Evolutionary conservation across 2,888 invertebrate species (phyloP), one percentile per base, ranked within the genome.

Genomic region (Pyralis farinalis): DNA sequence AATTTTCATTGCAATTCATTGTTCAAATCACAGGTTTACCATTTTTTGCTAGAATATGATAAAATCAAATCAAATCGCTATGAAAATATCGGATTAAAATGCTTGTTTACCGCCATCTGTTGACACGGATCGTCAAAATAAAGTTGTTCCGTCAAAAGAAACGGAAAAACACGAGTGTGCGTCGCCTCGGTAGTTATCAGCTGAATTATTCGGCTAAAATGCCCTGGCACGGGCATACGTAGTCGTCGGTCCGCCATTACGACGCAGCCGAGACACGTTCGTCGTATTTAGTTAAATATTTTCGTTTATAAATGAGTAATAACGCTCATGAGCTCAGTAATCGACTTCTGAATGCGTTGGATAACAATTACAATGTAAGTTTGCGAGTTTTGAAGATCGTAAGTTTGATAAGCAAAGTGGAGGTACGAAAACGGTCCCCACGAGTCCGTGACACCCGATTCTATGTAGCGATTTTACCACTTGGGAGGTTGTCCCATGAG

Each of bases 281-380:
- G 89, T 89, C 88, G 87, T 88, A 89, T 89, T 89, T 89, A 87
- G 89, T 89, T 87, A 81, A 87, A 88, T 89, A 89, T 88, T 89
- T 89, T 87, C 78, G 83, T 86, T 88, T 91, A 92, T 93, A 93
- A 93, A 94, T 94, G 94, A 94, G 93, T 93, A 92, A 92, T 91
- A 92, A 93, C 91, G 93, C 93, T 91, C 93, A 93, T 91, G 96
- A 97, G 92, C 94, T 98, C 92, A 97, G 97, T 92, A 94, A 96
- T 92, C 96, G 94, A 94, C 95, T 98, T 94, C 95, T 96, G 92
- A 95, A 95, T 94, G 96, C 97, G 90, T 93, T 98, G 92, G 97
- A 98, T 94, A 94, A 93, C 92, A 96, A 96, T 92, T 96, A 97
- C 93, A 97, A 98, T 97, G 98, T 98, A 96, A 97, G 97, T 92